These are phyloP conservation scores for Gasterosteus aculeatus DNA, from an alignment of 2,113 vertebrate genomes.

Conservation along the genomic window DNA sequence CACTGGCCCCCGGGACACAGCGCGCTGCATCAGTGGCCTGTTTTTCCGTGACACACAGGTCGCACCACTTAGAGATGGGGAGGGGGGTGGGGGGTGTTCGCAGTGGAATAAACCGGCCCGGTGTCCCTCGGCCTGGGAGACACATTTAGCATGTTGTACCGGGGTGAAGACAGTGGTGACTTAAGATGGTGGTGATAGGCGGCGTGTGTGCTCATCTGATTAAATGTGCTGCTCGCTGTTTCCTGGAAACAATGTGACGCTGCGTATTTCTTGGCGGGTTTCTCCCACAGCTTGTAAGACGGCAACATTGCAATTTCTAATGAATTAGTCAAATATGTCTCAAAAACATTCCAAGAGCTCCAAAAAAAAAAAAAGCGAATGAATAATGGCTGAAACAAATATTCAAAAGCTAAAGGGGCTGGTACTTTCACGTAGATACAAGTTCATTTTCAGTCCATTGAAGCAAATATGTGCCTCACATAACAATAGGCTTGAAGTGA, in stretches of 20 bases:
- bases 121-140: constrained; percentile 22
- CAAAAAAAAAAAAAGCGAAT: constrained; percentile 5
- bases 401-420: constrained; percentile 3
- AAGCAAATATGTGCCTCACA: constrained; percentile 44
- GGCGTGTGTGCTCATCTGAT: constrained; percentile 39
- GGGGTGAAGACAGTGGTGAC: constrained; percentile 43
- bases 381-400: constrained; percentile 2
- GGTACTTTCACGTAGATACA: constrained; percentile 1
- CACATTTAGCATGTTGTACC: constrained; percentile 46
- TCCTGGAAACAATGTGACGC: constrained; percentile 40
- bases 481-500: constrained; percentile 55
- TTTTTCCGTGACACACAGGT: constrained; percentile 72
- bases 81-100: constrained; percentile 28
- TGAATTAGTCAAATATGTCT: constrained; percentile 40
- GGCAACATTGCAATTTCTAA: constrained; percentile 14
- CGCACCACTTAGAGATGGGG: constrained; percentile 40
- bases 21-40: constrained; percentile 68
- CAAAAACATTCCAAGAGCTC: constrained; percentile 1
- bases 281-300: constrained; percentile 24
- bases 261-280: constrained; percentile 37
- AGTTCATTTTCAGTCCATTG: constrained; percentile 49
- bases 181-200: constrained; percentile 45
- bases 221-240: constrained; percentile 46
- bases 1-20: constrained; percentile 66
- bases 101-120: constrained; percentile 35